These are phyloP conservation scores for Chaenodraco wilsoni DNA, from an alignment of 2,797 vertebrate species.

Conservation along the genomic window DNA sequence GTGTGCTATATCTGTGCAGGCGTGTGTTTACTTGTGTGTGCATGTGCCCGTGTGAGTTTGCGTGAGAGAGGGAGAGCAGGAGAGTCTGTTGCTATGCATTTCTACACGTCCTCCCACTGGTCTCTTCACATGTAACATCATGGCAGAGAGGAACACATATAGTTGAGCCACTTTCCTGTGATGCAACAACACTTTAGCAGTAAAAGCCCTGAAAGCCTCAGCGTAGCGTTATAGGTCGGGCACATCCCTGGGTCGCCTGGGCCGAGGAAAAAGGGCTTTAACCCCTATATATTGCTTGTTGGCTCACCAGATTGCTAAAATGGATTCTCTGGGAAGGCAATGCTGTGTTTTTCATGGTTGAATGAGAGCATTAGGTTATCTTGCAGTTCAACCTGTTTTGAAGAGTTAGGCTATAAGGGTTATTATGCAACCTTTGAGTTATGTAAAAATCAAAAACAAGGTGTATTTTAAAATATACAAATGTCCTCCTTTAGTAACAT, in stretches of 20 bases:
- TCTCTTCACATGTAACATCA: slow-evolving; percentile 73
- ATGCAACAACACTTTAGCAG: slow-evolving; percentile 62
- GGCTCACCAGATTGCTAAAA: slow-evolving; percentile 50
- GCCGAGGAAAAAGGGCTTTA: slow-evolving; percentile 48
- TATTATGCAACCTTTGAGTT: slow-evolving; percentile 50
- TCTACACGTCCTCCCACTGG: slow-evolving; percentile 79
- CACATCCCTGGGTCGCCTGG: slow-evolving; percentile 21
- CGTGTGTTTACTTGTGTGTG: slow-evolving; percentile 60
- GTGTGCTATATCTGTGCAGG: slow-evolving; percentile 51
- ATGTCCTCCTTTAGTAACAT: slow-evolving; percentile 11
- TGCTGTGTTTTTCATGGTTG: slow-evolving; percentile 35
- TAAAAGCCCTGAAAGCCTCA: slow-evolving; percentile 50
- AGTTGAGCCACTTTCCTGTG: slow-evolving; percentile 51
- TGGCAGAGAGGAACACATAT: slow-evolving; percentile 62
- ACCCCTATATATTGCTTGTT: slow-evolving; percentile 62
- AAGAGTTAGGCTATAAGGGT: slow-evolving; percentile 26
- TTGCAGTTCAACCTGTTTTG: slow-evolving; percentile 27
- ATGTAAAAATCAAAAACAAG: slow-evolving; percentile 26
- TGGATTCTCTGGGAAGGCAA: slow-evolving; percentile 36
- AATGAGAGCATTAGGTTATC: slow-evolving; percentile 37
- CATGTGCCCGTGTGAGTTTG: slow-evolving; percentile 30
- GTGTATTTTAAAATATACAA: slow-evolving; percentile 12
- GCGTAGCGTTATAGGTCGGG: slow-evolving; percentile 29
- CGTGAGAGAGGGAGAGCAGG: slow-evolving; percentile 26
- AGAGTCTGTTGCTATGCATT: slow-evolving; percentile 83